A percentile compares a stretch with the other conserved stretches of the same genome.
These are phyloP conservation scores for Dipodomys merriami DNA, from an alignment of 2,113 vertebrate genomes.

Conservation along the genomic window DNA sequence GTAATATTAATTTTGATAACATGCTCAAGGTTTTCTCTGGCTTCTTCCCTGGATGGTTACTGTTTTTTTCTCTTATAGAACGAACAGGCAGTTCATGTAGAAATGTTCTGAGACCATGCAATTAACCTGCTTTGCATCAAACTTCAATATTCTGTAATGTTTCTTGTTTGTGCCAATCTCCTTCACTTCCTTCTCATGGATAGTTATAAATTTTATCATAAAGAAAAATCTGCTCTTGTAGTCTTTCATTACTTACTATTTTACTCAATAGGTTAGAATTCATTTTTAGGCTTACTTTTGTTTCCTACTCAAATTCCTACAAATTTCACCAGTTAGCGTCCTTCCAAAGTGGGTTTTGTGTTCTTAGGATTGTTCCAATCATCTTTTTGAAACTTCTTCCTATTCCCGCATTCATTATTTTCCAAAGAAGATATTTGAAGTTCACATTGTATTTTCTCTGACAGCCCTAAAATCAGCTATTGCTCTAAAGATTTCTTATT, in stretches of 20 bases:
- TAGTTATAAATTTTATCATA: neutral
- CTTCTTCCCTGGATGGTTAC: neutral
- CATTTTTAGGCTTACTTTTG: slow-evolving; percentile 3
- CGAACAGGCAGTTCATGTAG: neutral
- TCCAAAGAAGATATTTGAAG: neutral
- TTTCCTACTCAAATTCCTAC: neutral
- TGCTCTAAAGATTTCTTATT: neutral
- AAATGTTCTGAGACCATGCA: neutral
- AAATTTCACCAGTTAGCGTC: neutral
- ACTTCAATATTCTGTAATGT: neutral
- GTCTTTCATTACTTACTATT: neutral
- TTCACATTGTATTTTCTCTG: neutral
- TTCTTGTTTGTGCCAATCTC: neutral
- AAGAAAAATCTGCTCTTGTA: neutral
- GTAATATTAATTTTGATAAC: neutral
- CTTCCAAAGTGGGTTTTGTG: neutral
- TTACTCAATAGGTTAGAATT: neutral
- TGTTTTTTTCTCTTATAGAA: neutral
- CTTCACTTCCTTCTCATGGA: neutral
- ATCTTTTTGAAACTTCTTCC: neutral
- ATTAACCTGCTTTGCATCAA: neutral
- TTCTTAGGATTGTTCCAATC: neutral
- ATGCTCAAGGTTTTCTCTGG: neutral
- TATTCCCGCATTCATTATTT: neutral
- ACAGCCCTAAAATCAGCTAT: neutral